phyloP scores from a whole-genome alignment of 37 sponge, comb jelly and placozoan genomes.

The Corticium candelabrum region DNA sequence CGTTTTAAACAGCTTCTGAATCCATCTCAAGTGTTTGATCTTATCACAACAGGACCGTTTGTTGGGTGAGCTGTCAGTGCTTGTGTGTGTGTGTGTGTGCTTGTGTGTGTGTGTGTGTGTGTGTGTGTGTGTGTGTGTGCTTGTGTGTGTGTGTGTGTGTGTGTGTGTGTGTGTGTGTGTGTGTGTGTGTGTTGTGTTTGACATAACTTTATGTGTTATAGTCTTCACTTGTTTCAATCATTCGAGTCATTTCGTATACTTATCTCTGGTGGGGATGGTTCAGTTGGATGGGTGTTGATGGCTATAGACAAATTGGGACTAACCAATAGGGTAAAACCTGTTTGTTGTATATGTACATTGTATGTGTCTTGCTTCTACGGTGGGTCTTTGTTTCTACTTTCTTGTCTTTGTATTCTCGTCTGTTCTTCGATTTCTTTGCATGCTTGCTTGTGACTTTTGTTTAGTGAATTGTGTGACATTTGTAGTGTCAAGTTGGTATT shows the following conservation, averaged over 20 bases:
- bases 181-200: too few relatives aligned
- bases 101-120: too few relatives aligned
- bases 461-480: background rate
- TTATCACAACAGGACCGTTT: conserved; percentile 72
- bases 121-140: too few relatives aligned
- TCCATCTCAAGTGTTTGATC: conserved; percentile 88
- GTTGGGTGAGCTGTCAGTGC: conserved; percentile 46
- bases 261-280: conserved; percentile 92
- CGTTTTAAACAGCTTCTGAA: conserved; percentile 80
- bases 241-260: conserved; percentile 76
- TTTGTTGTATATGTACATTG: background rate
- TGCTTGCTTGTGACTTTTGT: too few relatives aligned
- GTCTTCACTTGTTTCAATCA: conserved; percentile 68
- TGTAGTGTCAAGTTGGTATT: conserved; percentile 73
- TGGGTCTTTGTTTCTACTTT: too few relatives aligned
- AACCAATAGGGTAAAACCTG: background rate
- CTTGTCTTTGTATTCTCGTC: too few relatives aligned
- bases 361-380: background rate
- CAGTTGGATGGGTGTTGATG: conserved; percentile 90
- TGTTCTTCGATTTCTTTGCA: too few relatives aligned
- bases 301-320: conserved; percentile 59
- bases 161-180: too few relatives aligned
- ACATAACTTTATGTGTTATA: too few relatives aligned
- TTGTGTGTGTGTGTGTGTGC: too few relatives aligned
- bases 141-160: too few relatives aligned